These are phyloP conservation scores for Andrena haemorrhoa DNA, from an alignment of 2,888 invertebrate species.

Conservation along the genomic window DNA sequence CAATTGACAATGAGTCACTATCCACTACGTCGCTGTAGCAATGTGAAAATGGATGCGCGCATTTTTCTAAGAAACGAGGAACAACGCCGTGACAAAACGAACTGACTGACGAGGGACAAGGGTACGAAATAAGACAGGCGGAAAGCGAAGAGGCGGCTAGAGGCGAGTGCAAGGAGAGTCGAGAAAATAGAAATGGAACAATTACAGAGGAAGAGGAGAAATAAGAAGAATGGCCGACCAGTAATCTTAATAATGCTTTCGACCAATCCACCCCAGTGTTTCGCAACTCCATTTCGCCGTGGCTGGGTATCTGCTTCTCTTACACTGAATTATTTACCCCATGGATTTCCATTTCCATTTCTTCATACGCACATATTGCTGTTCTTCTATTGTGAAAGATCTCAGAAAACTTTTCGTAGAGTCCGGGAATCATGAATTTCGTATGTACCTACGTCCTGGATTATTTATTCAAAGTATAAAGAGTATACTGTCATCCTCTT, in stretches of 20 bases:
- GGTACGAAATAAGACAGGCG: constrained; percentile 26
- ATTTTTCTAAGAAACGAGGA: constrained; percentile 23
- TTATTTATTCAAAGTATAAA: not conserved
- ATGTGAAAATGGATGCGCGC: constrained; percentile 59
- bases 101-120: constrained; percentile 5
- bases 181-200: constrained; percentile 37
- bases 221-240: constrained; percentile 44
- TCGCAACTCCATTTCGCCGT: constrained; percentile 11
- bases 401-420: not conserved
- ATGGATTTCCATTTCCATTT: constrained; percentile 45
- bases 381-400: not conserved
- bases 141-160: not conserved
- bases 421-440: not conserved
- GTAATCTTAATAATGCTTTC: constrained; percentile 73
- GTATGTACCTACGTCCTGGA: not conserved
- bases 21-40: constrained; percentile 34
- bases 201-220: constrained; percentile 47
- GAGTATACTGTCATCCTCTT: not conserved
- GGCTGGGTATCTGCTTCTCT: constrained; percentile 15
- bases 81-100: constrained; percentile 17
- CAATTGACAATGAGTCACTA: constrained; percentile 3
- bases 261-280: constrained; percentile 54
- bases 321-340: constrained; percentile 38
- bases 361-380: constrained; percentile 11
- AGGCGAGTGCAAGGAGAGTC: constrained; percentile 4